Evolutionary conservation across 1,140 invertebrate species (phyloP).

Genomic region (Epicauta chinensis): DNA sequence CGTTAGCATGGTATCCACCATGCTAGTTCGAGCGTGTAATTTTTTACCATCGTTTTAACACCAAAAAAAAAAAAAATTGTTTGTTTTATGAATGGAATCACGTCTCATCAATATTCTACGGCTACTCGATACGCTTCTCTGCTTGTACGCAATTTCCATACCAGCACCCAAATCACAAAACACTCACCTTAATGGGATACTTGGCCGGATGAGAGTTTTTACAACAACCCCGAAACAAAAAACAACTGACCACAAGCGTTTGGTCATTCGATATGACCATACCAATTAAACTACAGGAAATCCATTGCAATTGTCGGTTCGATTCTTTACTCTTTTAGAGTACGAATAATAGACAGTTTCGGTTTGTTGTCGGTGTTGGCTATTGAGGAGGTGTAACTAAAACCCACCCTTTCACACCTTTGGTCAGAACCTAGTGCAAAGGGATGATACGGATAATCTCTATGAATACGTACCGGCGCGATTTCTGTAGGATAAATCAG

Average conservation of each 20-base stretch:
- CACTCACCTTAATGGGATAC: not conserved
- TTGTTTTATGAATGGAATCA: conserved; percentile 16
- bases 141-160: not conserved
- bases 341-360: no score
- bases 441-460: conserved; percentile 10
- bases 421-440: conserved; percentile 3
- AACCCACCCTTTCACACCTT: conserved; percentile 8
- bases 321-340: no score
- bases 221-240: not conserved
- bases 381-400: conserved; percentile 4
- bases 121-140: not conserved
- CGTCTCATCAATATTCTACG: conserved; percentile 7
- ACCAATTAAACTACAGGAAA: no score
- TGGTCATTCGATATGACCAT: not conserved
- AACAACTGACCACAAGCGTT: not conserved
- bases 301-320: no score
- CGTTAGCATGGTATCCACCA: not conserved
- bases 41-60: conserved; percentile 6
- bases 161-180: not conserved
- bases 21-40: conserved; percentile 3
- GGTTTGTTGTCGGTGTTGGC: not conserved
- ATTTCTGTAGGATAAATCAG: not conserved
- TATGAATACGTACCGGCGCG: not conserved
- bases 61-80: conserved; percentile 1
- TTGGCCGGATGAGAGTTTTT: conserved; percentile 5